Conservation (phyloP, 2,888 invertebrate genomes). For the Drosophila villosipedis region DNA sequence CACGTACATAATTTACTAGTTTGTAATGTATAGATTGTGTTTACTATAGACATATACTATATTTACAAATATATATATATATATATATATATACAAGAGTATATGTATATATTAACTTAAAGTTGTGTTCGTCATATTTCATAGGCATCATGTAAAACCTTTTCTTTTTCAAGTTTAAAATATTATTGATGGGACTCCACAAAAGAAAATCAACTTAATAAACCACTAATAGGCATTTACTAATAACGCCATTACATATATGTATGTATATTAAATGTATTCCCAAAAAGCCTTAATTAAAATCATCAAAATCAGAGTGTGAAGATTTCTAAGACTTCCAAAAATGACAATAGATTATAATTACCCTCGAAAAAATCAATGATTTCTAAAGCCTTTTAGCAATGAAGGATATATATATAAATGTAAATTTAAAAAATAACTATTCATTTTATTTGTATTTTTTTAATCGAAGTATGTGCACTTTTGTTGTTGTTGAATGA, state of each 20-base stretch:
- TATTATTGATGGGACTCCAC: background rate
- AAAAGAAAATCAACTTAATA: background rate
- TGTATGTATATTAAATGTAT: background rate
- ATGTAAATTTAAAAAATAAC: background rate
- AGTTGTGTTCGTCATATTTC: background rate
- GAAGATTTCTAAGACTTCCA: background rate
- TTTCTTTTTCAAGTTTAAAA: background rate
- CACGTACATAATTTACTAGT: slow-evolving; percentile 2
- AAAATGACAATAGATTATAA: background rate
- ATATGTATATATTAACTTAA: background rate
- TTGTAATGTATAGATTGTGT: background rate
- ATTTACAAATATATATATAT: background rate
- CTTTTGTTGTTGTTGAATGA: background rate
- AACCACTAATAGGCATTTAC: background rate
- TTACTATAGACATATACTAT: slow-evolving; percentile 1
- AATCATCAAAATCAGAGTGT: background rate
- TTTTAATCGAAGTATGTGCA: background rate
- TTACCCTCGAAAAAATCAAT: background rate
- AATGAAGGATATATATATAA: background rate
- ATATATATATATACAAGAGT: background rate
- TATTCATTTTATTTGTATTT: background rate
- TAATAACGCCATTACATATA: background rate
- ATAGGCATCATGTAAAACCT: background rate
- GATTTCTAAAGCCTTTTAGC: background rate
- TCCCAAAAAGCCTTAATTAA: background rate